A percentile compares a stretch with the other conserved stretches of the same genome.
Evolutionary conservation across 2,888 invertebrate species (phyloP).

Genomic region (Dicyrtomina minuta): DNA sequence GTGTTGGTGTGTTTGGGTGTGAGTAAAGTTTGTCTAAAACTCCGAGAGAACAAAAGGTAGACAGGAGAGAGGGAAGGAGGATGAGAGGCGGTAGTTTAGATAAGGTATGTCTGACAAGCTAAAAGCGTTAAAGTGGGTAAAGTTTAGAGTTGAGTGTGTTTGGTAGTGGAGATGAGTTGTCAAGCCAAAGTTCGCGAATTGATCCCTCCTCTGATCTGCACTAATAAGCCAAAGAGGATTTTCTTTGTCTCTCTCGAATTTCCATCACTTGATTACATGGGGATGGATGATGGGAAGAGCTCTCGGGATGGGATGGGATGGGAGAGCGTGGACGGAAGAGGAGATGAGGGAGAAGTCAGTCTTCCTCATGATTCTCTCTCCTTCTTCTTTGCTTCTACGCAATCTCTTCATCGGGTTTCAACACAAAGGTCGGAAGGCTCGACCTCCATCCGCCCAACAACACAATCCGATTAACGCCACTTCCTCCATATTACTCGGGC

Average conservation of each 20-base stretch:
- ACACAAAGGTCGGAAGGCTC: slow-evolving; percentile 38
- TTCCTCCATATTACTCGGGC: slow-evolving; percentile 21
- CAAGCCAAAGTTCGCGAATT: slow-evolving; percentile 42
- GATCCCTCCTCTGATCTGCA: slow-evolving; percentile 40
- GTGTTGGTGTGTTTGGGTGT: no score
- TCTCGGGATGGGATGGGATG: no score
- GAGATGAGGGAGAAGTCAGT: no score
- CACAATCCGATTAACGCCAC: slow-evolving; percentile 33
- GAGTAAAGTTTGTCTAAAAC: no score
- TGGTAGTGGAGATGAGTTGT: slow-evolving; percentile 35
- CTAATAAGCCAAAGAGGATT: slow-evolving; percentile 53
- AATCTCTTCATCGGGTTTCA: slow-evolving; percentile 39
- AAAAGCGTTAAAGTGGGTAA: neutral
- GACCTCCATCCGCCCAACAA: slow-evolving; percentile 22
- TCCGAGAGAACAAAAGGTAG: neutral
- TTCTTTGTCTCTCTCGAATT: slow-evolving; percentile 20
- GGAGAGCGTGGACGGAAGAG: neutral
- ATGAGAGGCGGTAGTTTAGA: neutral
- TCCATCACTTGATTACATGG: slow-evolving; percentile 19
- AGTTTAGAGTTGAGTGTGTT: neutral
- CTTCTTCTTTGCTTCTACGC: no score
- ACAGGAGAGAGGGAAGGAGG: neutral
- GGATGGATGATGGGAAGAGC: neutral
- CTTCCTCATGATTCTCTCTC: no score
- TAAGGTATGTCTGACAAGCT: neutral